Base-by-base conservation (phyloP, 2,113 vertebrate species). In the Aspiorhynchus laticeps region DNA sequence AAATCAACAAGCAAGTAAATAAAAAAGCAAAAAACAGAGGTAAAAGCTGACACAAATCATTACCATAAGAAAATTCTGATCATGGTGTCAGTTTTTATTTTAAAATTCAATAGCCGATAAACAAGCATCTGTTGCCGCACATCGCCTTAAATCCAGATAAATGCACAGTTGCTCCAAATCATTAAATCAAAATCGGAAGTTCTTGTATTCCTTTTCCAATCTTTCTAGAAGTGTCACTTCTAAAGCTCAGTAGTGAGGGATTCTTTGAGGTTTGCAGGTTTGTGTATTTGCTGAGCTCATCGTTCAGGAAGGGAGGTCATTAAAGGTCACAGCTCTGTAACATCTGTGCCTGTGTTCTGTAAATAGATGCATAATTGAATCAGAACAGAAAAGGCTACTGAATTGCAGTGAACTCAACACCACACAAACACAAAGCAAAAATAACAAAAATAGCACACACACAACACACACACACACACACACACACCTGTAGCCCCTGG, bases 401-500 rank as follows among this genome's bases (percentile, higher is more conserved):
- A 77, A 33, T 41, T 53, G 9, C 38, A 65, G 38, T 48, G 28
- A 51, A 59, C 7, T 51, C 21, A 61, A 31, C 67, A 79, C 31
- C 24, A 87, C 51, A 53, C 48, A 83, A 10, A 86, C 48, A 71
- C 12, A 21, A n/a, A 11, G 61, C 65, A 80, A 41, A 69, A 41
- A 78, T 46, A 36, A 19, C 73, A 28, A 46, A 67, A 31, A 26
- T 46, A 9, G 5, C 48, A 73, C 84, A 28, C 15, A 56, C 21
- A 73, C 61, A 15, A 87, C 51, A 53, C 48, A 83, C 6, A 86
- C 48, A 71, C 12, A 21, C 48, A 73, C 84, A 28, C 15, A 56
- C 21, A 73, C 61, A 15, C 80, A 86, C 86, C 43, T 87, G 67
- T 15, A 67, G 51, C 28, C 24, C 77, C 7, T 91, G 85, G 71